Evolutionary conservation across 1,140 invertebrate species (phyloP).

Genomic region (Platorchestia sp.): DNA sequence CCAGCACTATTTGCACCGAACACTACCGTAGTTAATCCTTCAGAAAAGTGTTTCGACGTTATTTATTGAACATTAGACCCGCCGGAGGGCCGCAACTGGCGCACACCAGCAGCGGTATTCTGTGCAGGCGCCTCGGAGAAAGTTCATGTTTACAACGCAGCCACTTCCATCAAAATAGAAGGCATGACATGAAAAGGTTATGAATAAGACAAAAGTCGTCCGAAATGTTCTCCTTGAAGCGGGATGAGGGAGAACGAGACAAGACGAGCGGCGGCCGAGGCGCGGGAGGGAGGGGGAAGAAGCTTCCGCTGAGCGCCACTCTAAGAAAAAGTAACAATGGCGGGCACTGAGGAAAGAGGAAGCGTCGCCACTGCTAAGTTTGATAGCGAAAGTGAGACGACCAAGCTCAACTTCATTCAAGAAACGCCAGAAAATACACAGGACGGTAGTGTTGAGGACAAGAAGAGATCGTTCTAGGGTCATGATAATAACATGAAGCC

Average conservation of each 20-base stretch:
- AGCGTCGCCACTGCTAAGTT: constrained; percentile 5
- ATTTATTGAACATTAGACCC: neutral
- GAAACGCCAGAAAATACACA: neutral
- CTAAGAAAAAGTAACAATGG: neutral
- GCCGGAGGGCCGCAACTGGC: neutral
- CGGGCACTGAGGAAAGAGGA: neutral
- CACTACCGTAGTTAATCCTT: neutral
- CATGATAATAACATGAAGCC: neutral
- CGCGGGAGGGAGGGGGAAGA: neutral
- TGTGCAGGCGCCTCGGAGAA: neutral
- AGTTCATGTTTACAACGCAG: neutral
- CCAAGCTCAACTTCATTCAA: neutral
- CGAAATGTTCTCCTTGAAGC: neutral
- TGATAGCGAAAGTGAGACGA: neutral
- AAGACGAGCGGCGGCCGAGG: neutral
- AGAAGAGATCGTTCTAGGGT: neutral
- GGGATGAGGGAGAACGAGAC: neutral
- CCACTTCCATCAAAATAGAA: neutral
- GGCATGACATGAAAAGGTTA: neutral
- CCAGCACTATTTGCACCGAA: neutral
- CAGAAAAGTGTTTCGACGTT: neutral
- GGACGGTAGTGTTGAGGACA: neutral
- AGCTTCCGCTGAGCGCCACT: neutral
- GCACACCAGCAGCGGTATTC: neutral
- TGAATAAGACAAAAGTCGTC: neutral